Evolutionary conservation across 2,113 vertebrate genomes (phyloP).

Genomic region (Corapipo altera): DNA sequence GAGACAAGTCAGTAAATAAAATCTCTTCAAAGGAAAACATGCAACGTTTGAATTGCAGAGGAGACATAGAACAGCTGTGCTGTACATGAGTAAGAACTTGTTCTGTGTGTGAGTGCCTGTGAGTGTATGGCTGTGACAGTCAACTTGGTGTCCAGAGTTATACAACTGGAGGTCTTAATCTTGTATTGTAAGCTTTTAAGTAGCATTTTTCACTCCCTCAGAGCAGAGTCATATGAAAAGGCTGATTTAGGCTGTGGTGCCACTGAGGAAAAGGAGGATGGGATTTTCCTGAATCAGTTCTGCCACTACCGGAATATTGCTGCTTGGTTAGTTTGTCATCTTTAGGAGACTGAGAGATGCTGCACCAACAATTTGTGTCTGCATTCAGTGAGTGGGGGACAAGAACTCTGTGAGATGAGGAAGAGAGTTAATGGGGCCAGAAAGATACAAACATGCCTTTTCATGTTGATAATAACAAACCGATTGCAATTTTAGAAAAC

Average conservation of each 20-base stretch:
- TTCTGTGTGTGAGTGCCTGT: background rate
- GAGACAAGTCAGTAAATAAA: background rate
- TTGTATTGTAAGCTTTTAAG: background rate
- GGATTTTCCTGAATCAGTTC: background rate
- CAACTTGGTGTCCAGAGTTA: background rate
- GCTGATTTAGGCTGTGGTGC: background rate
- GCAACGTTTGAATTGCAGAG: background rate
- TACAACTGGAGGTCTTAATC: background rate
- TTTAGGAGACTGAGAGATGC: background rate
- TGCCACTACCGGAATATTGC: background rate
- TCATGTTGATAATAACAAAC: background rate
- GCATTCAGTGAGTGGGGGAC: background rate
- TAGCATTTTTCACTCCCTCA: background rate
- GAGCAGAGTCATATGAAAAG: background rate
- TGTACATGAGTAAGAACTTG: background rate
- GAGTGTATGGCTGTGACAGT: background rate
- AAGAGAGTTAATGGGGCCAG: background rate
- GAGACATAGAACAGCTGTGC: background rate
- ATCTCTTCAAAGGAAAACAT: background rate
- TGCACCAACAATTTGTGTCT: background rate
- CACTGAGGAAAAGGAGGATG: background rate
- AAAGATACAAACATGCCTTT: background rate
- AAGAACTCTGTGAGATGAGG: background rate
- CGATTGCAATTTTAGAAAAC: background rate
- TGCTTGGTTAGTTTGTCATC: background rate